Conservation (phyloP, 2,113 vertebrate species). For the Vulpes lagopus region DNA sequence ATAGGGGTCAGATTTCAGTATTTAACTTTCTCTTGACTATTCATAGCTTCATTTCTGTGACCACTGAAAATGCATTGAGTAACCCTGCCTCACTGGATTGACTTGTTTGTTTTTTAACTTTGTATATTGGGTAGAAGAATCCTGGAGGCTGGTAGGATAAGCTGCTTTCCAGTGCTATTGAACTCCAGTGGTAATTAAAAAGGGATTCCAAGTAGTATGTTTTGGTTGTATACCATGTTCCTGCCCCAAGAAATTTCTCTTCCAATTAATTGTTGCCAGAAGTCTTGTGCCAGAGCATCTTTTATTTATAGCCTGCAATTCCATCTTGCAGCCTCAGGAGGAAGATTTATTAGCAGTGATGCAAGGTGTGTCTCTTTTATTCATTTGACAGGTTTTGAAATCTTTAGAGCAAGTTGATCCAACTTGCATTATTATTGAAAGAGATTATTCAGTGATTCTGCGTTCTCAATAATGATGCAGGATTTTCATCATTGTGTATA, state of each 20-base stretch:
- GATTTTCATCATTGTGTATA: not conserved
- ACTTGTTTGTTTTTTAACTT: not conserved
- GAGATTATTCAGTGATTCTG: not conserved
- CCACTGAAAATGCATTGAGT: not conserved
- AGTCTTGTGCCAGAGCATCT: slow-evolving; percentile 37
- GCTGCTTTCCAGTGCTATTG: not conserved
- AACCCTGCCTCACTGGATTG: not conserved
- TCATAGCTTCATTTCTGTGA: not conserved
- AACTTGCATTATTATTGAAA: not conserved
- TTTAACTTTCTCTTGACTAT: not conserved
- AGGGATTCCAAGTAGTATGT: not conserved
- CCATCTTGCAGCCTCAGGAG: not conserved
- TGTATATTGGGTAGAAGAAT: not conserved
- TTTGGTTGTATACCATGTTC: not conserved
- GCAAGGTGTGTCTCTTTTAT: not conserved
- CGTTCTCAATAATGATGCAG: not conserved
- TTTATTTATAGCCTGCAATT: slow-evolving; percentile 39
- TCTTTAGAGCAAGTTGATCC: not conserved
- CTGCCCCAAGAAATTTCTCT: slow-evolving; percentile 48
- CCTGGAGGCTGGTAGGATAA: not conserved
- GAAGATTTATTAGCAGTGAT: slow-evolving; percentile 15
- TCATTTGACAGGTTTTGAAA: slow-evolving; percentile 9
- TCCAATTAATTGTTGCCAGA: slow-evolving; percentile 59
- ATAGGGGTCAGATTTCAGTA: not conserved
- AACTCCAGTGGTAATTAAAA: not conserved